A percentile compares a stretch with the other conserved stretches of the same genome.
These are phyloP conservation scores for Karalla daura DNA, from an alignment of 2,797 vertebrate species.

Conservation along the genomic window DNA sequence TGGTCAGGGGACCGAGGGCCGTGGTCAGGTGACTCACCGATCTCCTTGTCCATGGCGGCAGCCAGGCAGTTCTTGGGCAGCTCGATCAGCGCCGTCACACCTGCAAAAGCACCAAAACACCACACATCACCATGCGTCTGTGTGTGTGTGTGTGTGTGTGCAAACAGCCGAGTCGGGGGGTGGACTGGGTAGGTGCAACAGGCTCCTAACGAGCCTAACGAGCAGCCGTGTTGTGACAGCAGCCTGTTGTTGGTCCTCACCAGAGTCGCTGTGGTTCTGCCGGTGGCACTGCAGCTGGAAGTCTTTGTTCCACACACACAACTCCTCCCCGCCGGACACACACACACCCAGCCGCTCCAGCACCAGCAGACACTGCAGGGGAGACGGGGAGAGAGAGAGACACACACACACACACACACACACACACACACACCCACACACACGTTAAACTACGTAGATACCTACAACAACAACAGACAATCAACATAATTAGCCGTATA, in stretches of 20 bases:
- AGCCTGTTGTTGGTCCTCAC: constrained; percentile 57
- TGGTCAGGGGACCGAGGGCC: too few relatives aligned
- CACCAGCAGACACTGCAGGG: constrained; percentile 94
- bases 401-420: neutral
- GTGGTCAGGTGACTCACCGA: constrained; percentile 86
- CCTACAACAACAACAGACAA: neutral
- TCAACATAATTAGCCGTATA: constrained; percentile 26
- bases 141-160: neutral
- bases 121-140: neutral
- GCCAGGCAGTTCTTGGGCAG: constrained; percentile 92
- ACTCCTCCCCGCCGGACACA: constrained; percentile 92
- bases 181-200: neutral
- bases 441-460: neutral
- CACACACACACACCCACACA: neutral
- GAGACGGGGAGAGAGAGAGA: neutral
- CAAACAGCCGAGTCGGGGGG: neutral
- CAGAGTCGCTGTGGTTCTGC: constrained; percentile 89
- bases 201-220: too few relatives aligned
- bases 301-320: constrained; percentile 93
- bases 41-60: constrained; percentile 91
- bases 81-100: constrained; percentile 89
- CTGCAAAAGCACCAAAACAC: constrained; percentile 78
- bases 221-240: neutral
- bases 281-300: constrained; percentile 91
- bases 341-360: constrained; percentile 88